Evolutionary conservation across 2,888 invertebrate species (phyloP).

Genomic region (Hyalella azteca): DNA sequence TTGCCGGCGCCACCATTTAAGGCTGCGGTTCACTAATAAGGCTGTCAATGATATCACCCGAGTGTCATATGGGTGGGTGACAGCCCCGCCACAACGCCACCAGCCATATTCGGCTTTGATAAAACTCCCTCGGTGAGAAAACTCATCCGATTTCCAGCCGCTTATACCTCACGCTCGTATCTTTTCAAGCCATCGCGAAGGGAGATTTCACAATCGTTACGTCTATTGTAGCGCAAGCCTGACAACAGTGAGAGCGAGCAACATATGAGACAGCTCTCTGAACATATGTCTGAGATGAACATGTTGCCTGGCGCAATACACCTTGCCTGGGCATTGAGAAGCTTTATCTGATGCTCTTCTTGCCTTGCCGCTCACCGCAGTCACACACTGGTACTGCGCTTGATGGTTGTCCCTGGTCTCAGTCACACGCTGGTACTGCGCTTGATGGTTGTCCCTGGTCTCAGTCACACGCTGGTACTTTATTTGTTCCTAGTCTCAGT

Average conservation of each 20-base stretch:
- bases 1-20: neutral
- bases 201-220: constrained; percentile 34
- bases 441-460: too few species aligned
- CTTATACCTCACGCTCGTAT: constrained; percentile 17
- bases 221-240: constrained; percentile 29
- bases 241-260: constrained; percentile 27
- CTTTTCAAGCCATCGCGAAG: constrained; percentile 14
- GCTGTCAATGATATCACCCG: constrained; percentile 27
- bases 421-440: too few species aligned
- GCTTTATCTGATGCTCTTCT: constrained; percentile 34
- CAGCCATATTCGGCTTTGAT: constrained; percentile 34
- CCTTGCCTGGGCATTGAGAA: neutral
- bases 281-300: constrained; percentile 37
- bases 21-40: constrained; percentile 5
- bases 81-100: neutral
- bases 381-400: too few species aligned
- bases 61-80: constrained; percentile 11
- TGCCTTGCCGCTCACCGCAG: constrained; percentile 30
- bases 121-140: neutral
- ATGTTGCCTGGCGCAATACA: constrained; percentile 36
- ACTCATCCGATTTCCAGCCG: constrained; percentile 25
- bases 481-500: too few species aligned
- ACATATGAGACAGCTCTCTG: constrained; percentile 35
- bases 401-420: too few species aligned
- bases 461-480: too few species aligned